Base-by-base conservation (phyloP, 2,113 vertebrate genomes). In the Tinamus guttatus region DNA sequence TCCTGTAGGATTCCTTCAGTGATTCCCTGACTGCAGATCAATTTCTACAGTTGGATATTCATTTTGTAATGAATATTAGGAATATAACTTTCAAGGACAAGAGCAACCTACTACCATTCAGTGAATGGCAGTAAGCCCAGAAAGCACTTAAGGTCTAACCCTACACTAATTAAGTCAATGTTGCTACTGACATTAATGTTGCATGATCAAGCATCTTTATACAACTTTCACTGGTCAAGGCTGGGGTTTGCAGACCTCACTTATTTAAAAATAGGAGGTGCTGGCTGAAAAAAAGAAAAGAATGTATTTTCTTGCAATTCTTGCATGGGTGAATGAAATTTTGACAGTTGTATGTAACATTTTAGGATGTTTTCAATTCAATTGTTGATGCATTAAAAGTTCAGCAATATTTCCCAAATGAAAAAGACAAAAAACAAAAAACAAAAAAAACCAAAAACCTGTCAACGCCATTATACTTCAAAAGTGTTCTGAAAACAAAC, bases 61-160 rank as follows among this genome's bases (percentile, higher is more conserved):
- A 30, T 59, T 97, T 76, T 83, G 18, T 65, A 89, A 89, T 69
- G 49, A 81, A 14, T 85, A 76, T 65, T 88, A 81, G 76, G 59
- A 95, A 49, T 7, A 68, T 8, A 40, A 19, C 24, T 81, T 77
- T 18, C 20, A 81, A 94, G 70, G 40, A 32, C 22, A 91, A n/a
- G 32, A 92, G 67, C 22, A 84, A 47, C 45, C 24, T 60, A 24
- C 11, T 51, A 13, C 30, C 25, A n/a, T 40, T 85, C 34, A 43
- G 18, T 32, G 21, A 59, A 51, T 93, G 87, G 87, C 78, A 40
- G 1, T 36, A 47, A 90, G 58, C 77, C 89, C 94, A 95, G 7
- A 79, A 94, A 84, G 54, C 24, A 90, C 92, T 95, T 95, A 96
- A 36, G 43, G 19, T 77, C 65, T 79, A 64, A 85, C 51, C n/a